A percentile compares a stretch with the other conserved stretches of the same genome.
Evolutionary conservation across 2,797 vertebrate species (phyloP).

Genomic region (Benthosema pterotum): DNA sequence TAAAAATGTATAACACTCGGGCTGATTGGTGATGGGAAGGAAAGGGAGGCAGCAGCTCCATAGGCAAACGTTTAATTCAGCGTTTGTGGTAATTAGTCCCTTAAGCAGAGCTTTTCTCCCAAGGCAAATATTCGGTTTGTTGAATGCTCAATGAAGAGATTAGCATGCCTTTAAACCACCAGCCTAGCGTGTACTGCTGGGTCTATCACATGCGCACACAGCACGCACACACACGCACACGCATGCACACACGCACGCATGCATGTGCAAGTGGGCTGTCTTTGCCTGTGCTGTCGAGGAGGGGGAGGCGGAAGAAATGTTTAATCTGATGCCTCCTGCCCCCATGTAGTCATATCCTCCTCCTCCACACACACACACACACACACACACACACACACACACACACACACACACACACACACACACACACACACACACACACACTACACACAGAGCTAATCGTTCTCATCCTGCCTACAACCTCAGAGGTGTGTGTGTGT

Average conservation of each 20-base stretch:
- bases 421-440: neutral
- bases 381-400: conserved; percentile 46
- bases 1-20: conserved; percentile 11
- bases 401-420: conserved; percentile 14
- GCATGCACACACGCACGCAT: neutral
- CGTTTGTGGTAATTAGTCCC: conserved; percentile 75
- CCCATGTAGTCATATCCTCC: conserved; percentile 60
- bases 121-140: conserved; percentile 77
- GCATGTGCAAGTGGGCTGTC: conserved; percentile 6
- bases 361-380: too few species aligned
- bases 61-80: conserved; percentile 57
- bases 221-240: conserved; percentile 52
- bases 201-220: conserved; percentile 9
- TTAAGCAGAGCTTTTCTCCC: conserved; percentile 64
- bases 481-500: neutral
- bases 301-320: conserved; percentile 62
- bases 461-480: too few species aligned
- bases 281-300: conserved; percentile 50
- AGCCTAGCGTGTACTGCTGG: conserved; percentile 25
- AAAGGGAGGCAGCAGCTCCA: conserved; percentile 35
- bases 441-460: too few species aligned
- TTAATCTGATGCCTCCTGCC: conserved; percentile 68
- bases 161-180: conserved; percentile 72
- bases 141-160: conserved; percentile 77
- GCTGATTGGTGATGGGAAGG: conserved; percentile 39